Conservation (phyloP, 2,797 vertebrate genomes). For the Takifugu ocellatus region DNA sequence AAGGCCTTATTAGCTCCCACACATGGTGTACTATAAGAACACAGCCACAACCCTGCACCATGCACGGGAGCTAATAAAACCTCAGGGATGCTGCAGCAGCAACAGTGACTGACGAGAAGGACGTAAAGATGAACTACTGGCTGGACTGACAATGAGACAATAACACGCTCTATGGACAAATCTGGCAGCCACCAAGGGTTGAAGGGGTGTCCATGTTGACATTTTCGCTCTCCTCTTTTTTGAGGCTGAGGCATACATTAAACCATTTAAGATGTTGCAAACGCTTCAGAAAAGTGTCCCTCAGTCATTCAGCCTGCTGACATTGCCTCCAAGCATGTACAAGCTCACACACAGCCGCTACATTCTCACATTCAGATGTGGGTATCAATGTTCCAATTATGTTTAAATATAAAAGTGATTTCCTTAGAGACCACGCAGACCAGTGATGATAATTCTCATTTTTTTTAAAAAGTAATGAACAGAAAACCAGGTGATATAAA, state of each 20-base stretch:
- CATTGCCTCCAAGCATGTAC: neutral
- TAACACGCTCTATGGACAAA: neutral
- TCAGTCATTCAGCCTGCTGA: neutral
- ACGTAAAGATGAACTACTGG: conserved; percentile 11
- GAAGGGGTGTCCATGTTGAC: no score
- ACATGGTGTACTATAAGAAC: conserved; percentile 15
- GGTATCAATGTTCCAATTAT: no score
- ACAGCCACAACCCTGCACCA: conserved; percentile 37
- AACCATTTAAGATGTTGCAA: neutral
- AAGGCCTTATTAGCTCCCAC: conserved; percentile 59
- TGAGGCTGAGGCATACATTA: neutral
- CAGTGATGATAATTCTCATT: no score
- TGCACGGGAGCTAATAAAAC: conserved; percentile 58
- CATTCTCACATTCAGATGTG: no score
- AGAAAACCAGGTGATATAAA: no score
- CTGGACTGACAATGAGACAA: conserved; percentile 2
- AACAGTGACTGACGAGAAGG: conserved; percentile 1
- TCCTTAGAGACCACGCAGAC: no score
- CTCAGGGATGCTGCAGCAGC: conserved; percentile 32
- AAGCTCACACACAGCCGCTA: no score
- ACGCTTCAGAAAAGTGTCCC: neutral
- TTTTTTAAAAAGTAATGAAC: no score
- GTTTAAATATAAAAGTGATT: no score
- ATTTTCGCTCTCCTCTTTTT: no score
- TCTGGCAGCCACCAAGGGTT: no score